Percentiles rank a stretch among this genome's conserved stretches.
Conservation (phyloP, 2,113 vertebrate genomes). For the Cryptomyrus ogoouensis region DNA sequence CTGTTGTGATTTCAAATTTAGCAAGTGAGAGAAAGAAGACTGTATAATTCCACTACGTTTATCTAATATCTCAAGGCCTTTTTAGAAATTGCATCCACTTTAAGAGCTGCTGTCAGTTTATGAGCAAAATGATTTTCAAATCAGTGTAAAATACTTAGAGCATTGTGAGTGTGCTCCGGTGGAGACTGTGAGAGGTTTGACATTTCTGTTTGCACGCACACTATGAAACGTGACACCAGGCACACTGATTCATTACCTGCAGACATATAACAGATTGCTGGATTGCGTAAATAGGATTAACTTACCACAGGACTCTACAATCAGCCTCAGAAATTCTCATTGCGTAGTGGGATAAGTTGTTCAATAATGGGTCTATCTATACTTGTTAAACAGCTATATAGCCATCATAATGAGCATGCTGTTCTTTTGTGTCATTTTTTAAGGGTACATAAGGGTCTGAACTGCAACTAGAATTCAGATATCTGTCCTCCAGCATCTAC, state of each 20-base stretch:
- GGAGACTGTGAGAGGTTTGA: not conserved
- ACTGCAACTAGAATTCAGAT: not conserved
- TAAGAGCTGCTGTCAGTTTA: not conserved
- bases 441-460: not conserved
- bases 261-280: not conserved
- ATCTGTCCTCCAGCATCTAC: not conserved
- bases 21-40: not conserved
- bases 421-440: not conserved
- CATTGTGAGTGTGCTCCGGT: not conserved
- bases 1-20: not conserved
- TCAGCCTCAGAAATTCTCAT: not conserved
- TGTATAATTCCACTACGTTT: not conserved
- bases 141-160: not conserved
- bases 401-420: not conserved
- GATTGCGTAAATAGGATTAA: not conserved
- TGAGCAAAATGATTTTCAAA: not conserved
- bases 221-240: not conserved
- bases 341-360: not conserved
- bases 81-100: not conserved
- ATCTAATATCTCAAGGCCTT: not conserved
- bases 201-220: not conserved
- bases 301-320: not conserved
- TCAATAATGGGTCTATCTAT: not conserved
- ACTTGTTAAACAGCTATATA: not conserved
- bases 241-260: not conserved